phyloP scores from a whole-genome alignment of 2,888 invertebrate genomes.

The Tupiocoris notatus region DNA sequence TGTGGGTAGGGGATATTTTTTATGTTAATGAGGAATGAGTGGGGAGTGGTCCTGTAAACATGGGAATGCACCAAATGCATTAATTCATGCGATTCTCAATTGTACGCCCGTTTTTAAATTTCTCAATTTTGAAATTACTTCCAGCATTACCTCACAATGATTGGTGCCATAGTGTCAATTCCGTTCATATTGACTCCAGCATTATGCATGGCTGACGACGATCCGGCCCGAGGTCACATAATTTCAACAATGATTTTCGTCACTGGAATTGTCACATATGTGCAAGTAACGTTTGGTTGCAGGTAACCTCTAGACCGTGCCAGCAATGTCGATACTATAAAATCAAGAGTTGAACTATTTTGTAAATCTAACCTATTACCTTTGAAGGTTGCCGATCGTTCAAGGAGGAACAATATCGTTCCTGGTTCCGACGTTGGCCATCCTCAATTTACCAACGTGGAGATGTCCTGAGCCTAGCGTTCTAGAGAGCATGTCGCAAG shows the following conservation, averaged over 20 bases:
- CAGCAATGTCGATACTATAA: too few species aligned
- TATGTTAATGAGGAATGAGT: too few species aligned
- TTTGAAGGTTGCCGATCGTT: conserved; percentile 65
- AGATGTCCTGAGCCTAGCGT: conserved; percentile 63
- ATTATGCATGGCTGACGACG: conserved; percentile 73
- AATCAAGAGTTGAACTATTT: neutral
- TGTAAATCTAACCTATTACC: too few species aligned
- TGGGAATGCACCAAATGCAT: too few species aligned
- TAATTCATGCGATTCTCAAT: neutral
- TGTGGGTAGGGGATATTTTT: too few species aligned
- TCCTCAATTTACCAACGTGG: conserved; percentile 70
- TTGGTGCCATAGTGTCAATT: conserved; percentile 78
- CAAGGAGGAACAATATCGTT: conserved; percentile 79
- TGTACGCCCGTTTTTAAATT: conserved; percentile 13
- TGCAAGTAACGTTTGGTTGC: conserved; percentile 73
- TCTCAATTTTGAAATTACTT: too few species aligned
- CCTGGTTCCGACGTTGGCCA: conserved; percentile 73
- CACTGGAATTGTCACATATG: conserved; percentile 72
- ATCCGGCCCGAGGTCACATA: conserved; percentile 71
- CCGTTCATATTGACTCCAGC: conserved; percentile 79
- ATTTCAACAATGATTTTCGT: conserved; percentile 82
- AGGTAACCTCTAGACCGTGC: too few species aligned
- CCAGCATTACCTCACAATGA: conserved; percentile 80
- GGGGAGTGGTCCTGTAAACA: too few species aligned
- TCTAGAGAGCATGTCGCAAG: conserved; percentile 59